Percentiles rank a stretch among this genome's conserved stretches.
phyloP scores from a whole-genome alignment of 64 coral and sea anemone species.

The Montipora efflorescens region DNA sequence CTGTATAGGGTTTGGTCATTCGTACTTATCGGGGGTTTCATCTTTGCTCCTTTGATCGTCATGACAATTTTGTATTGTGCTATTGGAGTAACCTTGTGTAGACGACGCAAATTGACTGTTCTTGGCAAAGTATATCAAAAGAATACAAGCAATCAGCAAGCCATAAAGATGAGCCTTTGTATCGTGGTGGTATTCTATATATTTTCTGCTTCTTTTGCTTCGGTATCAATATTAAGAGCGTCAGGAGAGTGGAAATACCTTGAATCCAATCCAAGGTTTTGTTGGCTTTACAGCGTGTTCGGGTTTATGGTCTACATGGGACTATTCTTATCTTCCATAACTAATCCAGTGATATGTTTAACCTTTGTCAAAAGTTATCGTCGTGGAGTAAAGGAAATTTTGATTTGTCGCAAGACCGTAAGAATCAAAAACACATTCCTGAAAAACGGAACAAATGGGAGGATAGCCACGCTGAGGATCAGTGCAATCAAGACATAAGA shows the following conservation, averaged over 20 bases:
- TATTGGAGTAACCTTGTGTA: neutral
- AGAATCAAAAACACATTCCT: too few relatives aligned
- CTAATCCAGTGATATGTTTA: neutral
- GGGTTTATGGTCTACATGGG: too few relatives aligned
- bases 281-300: neutral
- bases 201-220: neutral
- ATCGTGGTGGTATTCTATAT: neutral
- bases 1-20: neutral
- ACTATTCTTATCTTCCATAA: neutral
- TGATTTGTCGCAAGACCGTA: neutral
- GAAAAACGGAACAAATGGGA: too few relatives aligned
- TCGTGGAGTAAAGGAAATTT: neutral
- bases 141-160: neutral
- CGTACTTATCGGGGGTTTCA: neutral
- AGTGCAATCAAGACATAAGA: too few relatives aligned
- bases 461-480: too few relatives aligned
- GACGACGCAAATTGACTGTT: neutral
- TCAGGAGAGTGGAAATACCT: too few relatives aligned
- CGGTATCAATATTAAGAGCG: neutral
- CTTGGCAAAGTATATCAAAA: neutral
- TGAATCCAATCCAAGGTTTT: neutral
- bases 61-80: neutral
- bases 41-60: neutral
- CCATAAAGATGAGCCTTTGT: neutral
- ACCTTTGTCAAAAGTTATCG: neutral